These are phyloP conservation scores for Epizoanthus stellaris DNA, from an alignment of 92 coral and sea anemone species.

Conservation along the genomic window DNA sequence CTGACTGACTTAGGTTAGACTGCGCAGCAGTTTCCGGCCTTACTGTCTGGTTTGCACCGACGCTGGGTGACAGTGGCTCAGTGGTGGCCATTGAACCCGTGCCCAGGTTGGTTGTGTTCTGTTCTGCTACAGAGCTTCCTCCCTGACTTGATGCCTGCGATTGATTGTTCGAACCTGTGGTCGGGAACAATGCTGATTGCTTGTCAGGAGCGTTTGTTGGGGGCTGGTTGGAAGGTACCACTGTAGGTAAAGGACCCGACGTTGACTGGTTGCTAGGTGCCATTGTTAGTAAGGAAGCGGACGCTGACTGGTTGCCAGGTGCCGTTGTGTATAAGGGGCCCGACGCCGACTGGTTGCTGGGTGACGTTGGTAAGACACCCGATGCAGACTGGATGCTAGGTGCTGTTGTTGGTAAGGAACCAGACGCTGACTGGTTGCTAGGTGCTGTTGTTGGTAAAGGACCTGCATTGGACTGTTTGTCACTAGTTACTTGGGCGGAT, in stretches of 20 bases:
- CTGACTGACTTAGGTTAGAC: background rate
- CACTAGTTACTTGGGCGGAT: background rate
- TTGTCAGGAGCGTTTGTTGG: background rate
- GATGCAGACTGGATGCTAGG: too few relatives aligned
- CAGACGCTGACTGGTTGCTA: background rate
- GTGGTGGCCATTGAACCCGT: too few relatives aligned
- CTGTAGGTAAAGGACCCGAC: background rate
- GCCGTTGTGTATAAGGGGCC: background rate
- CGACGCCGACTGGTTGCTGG: background rate
- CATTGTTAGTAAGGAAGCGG: background rate
- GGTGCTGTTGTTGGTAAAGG: background rate
- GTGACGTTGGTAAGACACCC: background rate
- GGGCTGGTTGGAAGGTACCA: background rate
- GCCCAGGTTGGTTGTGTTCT: background rate
- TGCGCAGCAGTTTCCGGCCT: background rate
- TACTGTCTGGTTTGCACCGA: background rate
- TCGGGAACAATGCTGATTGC: background rate
- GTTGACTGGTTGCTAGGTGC: background rate
- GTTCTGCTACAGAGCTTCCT: background rate
- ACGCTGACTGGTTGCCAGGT: conserved; percentile 7
- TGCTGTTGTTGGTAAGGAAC: background rate
- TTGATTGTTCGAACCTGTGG: background rate
- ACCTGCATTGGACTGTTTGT: background rate
- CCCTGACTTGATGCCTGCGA: background rate
- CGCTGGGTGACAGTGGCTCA: background rate